Percentiles rank a stretch among this genome's conserved stretches.
These are phyloP conservation scores for Bombus vancouverensis DNA, from an alignment of 1,140 invertebrate genomes.

Conservation along the genomic window DNA sequence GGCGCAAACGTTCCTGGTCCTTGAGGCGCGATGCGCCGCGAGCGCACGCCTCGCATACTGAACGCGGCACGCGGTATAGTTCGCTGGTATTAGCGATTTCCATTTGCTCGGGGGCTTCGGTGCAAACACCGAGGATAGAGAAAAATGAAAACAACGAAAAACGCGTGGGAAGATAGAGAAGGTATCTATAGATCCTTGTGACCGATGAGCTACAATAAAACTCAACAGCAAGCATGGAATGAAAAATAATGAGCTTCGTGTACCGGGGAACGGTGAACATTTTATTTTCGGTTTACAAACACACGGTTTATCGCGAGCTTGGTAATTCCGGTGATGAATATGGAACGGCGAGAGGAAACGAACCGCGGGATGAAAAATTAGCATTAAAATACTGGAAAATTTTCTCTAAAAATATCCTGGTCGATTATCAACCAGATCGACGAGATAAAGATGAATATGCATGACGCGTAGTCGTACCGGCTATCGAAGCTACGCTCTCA, in stretches of 20 bases:
- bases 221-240: no score
- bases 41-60: slow-evolving; percentile 48
- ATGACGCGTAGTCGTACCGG: background rate
- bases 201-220: no score
- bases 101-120: slow-evolving; percentile 4
- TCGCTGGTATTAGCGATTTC: slow-evolving; percentile 47
- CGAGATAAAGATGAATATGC: slow-evolving; percentile 28
- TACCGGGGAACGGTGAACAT: background rate
- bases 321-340: slow-evolving; percentile 22
- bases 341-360: slow-evolving; percentile 15
- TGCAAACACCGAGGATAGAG: no score
- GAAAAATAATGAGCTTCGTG: background rate
- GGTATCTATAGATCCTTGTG: no score
- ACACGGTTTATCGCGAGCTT: background rate
- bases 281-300: slow-evolving; percentile 15
- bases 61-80: slow-evolving; percentile 31
- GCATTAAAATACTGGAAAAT: slow-evolving; percentile 40
- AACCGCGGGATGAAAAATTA: slow-evolving; percentile 21
- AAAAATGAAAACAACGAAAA: no score
- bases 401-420: slow-evolving; percentile 29
- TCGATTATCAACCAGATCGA: slow-evolving; percentile 33
- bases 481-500: slow-evolving; percentile 22
- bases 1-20: slow-evolving; percentile 63
- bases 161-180: no score
- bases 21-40: slow-evolving; percentile 48